Conservation (phyloP, 2,797 vertebrate genomes). For the Sebastes taczanowskii region DNA sequence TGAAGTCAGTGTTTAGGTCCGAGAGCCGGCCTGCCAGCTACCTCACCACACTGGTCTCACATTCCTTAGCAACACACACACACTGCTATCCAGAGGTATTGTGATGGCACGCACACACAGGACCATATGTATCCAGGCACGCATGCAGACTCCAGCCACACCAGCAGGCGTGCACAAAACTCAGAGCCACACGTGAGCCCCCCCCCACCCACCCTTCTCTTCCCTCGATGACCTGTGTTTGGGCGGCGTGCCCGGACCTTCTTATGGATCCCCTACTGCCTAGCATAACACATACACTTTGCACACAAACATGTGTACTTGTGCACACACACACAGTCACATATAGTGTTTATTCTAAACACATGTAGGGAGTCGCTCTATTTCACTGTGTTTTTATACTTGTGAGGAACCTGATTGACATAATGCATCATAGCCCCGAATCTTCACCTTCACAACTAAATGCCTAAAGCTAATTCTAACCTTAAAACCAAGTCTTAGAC, state of each 20-base stretch:
- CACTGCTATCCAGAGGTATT: conserved; percentile 53
- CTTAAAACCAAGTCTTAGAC: neutral
- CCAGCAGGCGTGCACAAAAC: conserved; percentile 23
- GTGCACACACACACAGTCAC: neutral
- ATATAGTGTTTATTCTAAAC: conserved; percentile 9
- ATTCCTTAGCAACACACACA: conserved; percentile 60
- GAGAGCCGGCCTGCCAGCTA: conserved; percentile 61
- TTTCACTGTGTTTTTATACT: neutral
- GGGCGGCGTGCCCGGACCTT: conserved; percentile 62
- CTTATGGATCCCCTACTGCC: conserved; percentile 66
- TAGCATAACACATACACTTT: conserved; percentile 57
- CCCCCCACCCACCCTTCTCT: conserved; percentile 22
- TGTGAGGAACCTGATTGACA: neutral
- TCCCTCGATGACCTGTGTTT: conserved; percentile 67
- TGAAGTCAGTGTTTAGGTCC: conserved; percentile 77
- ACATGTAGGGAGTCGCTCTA: neutral
- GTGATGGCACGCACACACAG: conserved; percentile 58
- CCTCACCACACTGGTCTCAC: conserved; percentile 69
- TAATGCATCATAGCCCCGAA: neutral
- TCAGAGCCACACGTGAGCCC: conserved; percentile 51
- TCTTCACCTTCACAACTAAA: neutral
- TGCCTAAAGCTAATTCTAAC: neutral
- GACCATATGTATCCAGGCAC: conserved; percentile 64
- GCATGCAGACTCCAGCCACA: conserved; percentile 49
- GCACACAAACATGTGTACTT: neutral